These are phyloP conservation scores for Drosophila nigrodunni DNA, from an alignment of 1,140 invertebrate genomes.

Conservation along the genomic window DNA sequence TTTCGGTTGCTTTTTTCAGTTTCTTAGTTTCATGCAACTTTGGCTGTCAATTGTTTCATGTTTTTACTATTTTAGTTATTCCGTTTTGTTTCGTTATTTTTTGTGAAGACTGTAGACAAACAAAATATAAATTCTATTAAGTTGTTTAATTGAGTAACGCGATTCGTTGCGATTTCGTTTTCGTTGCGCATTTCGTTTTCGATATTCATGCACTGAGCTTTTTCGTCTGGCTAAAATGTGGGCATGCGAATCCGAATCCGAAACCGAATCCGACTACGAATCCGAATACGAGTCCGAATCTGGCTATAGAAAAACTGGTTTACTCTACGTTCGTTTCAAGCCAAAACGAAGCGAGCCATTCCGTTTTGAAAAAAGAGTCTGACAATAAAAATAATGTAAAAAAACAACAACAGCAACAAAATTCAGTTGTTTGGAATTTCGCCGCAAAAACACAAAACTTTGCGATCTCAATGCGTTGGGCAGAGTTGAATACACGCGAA, in stretches of 20 bases:
- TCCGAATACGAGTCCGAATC: slow-evolving; percentile 48
- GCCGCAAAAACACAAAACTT: slow-evolving; percentile 62
- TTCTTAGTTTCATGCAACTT: slow-evolving; percentile 35
- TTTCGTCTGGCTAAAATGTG: slow-evolving; percentile 64
- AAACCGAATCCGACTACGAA: too few species aligned
- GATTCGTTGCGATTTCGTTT: slow-evolving; percentile 40
- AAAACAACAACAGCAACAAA: slow-evolving; percentile 57
- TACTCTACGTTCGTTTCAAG: slow-evolving; percentile 47
- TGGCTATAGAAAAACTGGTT: slow-evolving; percentile 62
- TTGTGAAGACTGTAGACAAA: slow-evolving; percentile 16
- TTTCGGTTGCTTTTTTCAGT: slow-evolving; percentile 26
- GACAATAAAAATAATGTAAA: slow-evolving; percentile 49
- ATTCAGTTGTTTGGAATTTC: slow-evolving; percentile 83
- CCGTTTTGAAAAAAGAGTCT: slow-evolving; percentile 72
- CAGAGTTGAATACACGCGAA: slow-evolving; percentile 34
- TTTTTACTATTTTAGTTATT: slow-evolving; percentile 21
- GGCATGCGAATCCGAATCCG: slow-evolving; percentile 58
- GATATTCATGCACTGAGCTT: slow-evolving; percentile 65
- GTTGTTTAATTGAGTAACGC: slow-evolving; percentile 44
- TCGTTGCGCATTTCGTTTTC: too few species aligned
- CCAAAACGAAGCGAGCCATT: slow-evolving; percentile 69
- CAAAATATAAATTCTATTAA: slow-evolving; percentile 40
- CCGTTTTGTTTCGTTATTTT: slow-evolving; percentile 24
- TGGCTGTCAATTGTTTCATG: slow-evolving; percentile 49
- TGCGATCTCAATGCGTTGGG: slow-evolving; percentile 62